Conservation (phyloP, 2,888 invertebrate species). For the Drosophila falleni region DNA sequence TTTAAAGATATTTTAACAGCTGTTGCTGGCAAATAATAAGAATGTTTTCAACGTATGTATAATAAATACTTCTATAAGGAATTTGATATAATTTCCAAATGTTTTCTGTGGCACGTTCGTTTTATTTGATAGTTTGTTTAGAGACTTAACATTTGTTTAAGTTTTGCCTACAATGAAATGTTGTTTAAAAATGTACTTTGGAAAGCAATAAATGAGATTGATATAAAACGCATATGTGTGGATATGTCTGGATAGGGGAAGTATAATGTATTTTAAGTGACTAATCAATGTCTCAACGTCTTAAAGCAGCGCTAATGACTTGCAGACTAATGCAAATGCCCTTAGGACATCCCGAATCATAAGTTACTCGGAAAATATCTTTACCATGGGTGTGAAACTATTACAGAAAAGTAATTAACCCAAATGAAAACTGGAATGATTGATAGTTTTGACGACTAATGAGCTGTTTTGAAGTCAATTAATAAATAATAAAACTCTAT, state of each 20-base stretch:
- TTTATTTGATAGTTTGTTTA: constrained; percentile 33
- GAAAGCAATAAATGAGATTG: constrained; percentile 7
- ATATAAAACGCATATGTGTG: constrained; percentile 8
- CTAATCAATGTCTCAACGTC: constrained; percentile 57
- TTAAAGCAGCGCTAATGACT: constrained; percentile 62
- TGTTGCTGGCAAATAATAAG: neutral
- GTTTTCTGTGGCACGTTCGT: constrained; percentile 1
- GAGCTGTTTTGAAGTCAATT: constrained; percentile 22
- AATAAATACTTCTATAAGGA: constrained; percentile 18
- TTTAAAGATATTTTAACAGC: constrained; percentile 6
- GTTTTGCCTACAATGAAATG: constrained; percentile 2
- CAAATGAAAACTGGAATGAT: constrained; percentile 49
- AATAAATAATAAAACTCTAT: constrained; percentile 3
- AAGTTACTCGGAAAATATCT: constrained; percentile 13
- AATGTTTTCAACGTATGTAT: neutral
- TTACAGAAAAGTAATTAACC: constrained; percentile 60
- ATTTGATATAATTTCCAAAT: constrained; percentile 19
- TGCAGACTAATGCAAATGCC: constrained; percentile 64
- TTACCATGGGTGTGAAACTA: constrained; percentile 27
- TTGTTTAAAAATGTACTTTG: neutral
- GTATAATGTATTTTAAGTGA: constrained; percentile 34
- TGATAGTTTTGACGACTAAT: constrained; percentile 60
- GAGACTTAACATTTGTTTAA: constrained; percentile 28
- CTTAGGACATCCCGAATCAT: constrained; percentile 29
- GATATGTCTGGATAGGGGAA: constrained; percentile 5